Conservation (phyloP, 30 jellyfish, hydroid and myxozoan genomes). For the Pelagia noctiluca region DNA sequence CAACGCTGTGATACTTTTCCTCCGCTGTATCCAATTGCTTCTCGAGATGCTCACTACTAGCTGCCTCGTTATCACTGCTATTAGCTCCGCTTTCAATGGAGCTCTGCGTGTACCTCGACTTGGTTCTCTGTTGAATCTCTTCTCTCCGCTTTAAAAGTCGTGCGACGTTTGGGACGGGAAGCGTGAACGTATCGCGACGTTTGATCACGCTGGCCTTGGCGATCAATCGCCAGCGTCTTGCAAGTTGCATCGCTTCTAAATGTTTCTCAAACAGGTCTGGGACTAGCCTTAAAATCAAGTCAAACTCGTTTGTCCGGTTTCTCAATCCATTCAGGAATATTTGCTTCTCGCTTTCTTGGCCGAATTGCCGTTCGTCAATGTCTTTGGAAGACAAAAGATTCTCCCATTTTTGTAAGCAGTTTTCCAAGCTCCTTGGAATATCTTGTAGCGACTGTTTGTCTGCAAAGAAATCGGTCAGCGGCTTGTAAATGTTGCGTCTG, state of each 20-base stretch:
- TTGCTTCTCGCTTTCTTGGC: constrained; percentile 83
- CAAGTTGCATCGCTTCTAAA: constrained; percentile 76
- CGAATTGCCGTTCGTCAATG: constrained; percentile 69
- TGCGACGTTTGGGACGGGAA: constrained; percentile 67
- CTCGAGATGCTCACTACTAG: constrained; percentile 17
- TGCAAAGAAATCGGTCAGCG: constrained; percentile 83
- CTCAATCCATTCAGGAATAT: constrained; percentile 60
- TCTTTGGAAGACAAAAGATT: constrained; percentile 34
- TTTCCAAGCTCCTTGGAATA: constrained; percentile 57
- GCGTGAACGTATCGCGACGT: constrained; percentile 88
- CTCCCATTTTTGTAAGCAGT: constrained; percentile 89
- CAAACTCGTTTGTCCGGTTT: constrained; percentile 75
- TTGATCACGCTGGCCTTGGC: constrained; percentile 67
- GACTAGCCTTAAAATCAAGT: constrained; percentile 74
- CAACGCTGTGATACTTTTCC: constrained; percentile 54
- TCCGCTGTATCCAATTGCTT: constrained; percentile 40
- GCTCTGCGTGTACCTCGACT: constrained; percentile 21
- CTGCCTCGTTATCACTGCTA: constrained; percentile 66
- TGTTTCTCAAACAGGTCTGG: constrained; percentile 93
- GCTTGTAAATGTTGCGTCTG: constrained; percentile 78
- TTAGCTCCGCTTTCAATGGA: constrained; percentile 37
- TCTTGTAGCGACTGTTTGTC: constrained; percentile 60
- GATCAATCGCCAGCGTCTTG: constrained; percentile 85
- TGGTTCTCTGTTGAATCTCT: constrained; percentile 39
- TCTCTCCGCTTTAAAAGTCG: constrained; percentile 67